phyloP scores from a whole-genome alignment of 2,113 vertebrate genomes.

The Ranitomeya variabilis region DNA sequence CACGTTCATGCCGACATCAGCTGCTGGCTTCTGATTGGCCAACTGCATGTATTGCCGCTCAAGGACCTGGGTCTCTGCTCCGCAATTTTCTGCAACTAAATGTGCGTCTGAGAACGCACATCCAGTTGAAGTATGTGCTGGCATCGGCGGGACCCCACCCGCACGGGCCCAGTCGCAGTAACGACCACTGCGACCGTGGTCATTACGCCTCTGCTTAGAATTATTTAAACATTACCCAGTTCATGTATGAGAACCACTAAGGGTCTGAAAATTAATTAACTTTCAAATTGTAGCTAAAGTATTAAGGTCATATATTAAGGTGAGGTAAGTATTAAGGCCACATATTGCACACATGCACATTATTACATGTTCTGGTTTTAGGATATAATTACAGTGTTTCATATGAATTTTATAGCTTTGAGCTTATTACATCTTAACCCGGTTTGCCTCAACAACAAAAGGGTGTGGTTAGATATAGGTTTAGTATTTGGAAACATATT shows the following conservation, averaged over 20 bases:
- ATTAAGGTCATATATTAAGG: not conserved
- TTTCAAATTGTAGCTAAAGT: not conserved
- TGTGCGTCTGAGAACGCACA: no score
- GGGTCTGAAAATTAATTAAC: not conserved
- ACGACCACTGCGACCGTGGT: no score
- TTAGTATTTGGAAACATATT: not conserved
- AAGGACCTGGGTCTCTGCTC: no score
- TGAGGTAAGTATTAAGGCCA: not conserved
- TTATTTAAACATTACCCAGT: not conserved
- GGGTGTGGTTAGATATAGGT: constrained; percentile 7
- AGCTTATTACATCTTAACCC: not conserved
- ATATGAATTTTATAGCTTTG: not conserved
- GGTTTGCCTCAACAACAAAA: not conserved
- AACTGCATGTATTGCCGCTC: no score
- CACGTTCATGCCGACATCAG: no score
- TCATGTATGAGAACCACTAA: not conserved
- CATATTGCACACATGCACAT: not conserved
- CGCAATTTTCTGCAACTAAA: no score
- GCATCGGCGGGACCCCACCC: no score
- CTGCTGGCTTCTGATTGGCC: no score
- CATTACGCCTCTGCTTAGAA: not conserved
- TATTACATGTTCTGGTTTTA: not conserved
- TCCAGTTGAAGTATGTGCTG: no score
- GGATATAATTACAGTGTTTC: not conserved
- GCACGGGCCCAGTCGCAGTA: no score